phyloP scores from a whole-genome alignment of 2,888 invertebrate species.

The Dryobotodes eremita region DNA sequence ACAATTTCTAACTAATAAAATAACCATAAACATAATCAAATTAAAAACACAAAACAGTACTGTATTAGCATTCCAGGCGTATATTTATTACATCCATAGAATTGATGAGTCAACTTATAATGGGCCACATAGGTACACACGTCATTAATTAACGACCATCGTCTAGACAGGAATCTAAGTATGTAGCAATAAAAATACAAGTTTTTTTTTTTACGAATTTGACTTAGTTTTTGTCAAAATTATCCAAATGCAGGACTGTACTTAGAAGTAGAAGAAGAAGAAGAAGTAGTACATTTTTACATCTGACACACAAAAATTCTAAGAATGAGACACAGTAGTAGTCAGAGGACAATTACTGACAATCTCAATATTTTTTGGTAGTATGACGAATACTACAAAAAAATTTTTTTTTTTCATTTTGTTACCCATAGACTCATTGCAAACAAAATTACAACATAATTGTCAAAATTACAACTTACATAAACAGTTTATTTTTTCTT shows the following conservation, averaged over 20 bases:
- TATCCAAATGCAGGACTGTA: background rate
- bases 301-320: slow-evolving; percentile 30
- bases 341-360: background rate
- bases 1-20: background rate
- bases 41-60: background rate
- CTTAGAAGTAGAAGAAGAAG: no score
- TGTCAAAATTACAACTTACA: background rate
- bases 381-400: slow-evolving; percentile 22
- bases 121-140: background rate
- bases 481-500: background rate
- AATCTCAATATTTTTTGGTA: background rate
- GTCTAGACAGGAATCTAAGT: slow-evolving; percentile 20
- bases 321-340: background rate
- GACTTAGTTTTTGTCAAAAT: background rate
- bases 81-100: slow-evolving; percentile 7
- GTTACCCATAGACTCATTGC: background rate
- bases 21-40: background rate
- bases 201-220: background rate
- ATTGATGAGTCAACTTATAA: slow-evolving; percentile 45
- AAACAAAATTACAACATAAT: slow-evolving; percentile 1
- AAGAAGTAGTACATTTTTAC: background rate
- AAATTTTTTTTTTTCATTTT: no score
- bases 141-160: slow-evolving; percentile 28
- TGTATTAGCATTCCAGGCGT: slow-evolving; percentile 17
- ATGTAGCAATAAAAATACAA: background rate